Conservation (phyloP, 2,797 vertebrate genomes). For the Sebastes melanostomus region DNA sequence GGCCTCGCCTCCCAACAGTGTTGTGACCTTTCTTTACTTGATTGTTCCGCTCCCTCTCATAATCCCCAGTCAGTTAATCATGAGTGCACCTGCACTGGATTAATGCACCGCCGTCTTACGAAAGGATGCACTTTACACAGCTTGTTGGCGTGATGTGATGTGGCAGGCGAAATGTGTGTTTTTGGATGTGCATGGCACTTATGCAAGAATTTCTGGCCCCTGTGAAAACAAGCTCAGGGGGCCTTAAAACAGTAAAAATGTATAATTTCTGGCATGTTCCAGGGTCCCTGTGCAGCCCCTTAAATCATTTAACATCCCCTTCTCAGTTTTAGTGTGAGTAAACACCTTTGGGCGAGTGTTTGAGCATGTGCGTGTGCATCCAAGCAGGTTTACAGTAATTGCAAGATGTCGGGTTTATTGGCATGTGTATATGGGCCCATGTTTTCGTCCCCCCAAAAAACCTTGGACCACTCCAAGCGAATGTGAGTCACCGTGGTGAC, state of each 20-base stretch:
- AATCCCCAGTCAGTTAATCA: constrained; percentile 70
- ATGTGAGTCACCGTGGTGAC: constrained; percentile 56
- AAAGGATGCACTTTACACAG: constrained; percentile 45
- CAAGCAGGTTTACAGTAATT: background rate
- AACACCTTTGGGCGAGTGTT: constrained; percentile 17
- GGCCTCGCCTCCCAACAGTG: constrained; percentile 52
- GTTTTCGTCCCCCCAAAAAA: background rate
- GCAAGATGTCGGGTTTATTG: constrained; percentile 5
- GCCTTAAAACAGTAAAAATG: background rate
- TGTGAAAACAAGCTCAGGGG: background rate
- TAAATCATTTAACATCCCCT: constrained; percentile 23
- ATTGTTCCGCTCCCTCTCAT: constrained; percentile 53
- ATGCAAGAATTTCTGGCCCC: background rate
- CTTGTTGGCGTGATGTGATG: constrained; percentile 28
- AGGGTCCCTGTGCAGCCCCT: background rate
- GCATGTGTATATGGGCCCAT: background rate
- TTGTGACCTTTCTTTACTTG: constrained; percentile 71
- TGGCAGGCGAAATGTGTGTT: constrained; percentile 3
- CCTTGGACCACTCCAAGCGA: constrained; percentile 16
- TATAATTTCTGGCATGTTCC: constrained; percentile 1
- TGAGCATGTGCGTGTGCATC: constrained; percentile 3
- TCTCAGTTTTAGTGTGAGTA: background rate
- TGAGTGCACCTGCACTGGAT: constrained; percentile 62
- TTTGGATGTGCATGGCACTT: background rate
- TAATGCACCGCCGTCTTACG: constrained; percentile 40